Conservation (phyloP, 2,888 invertebrate genomes). For the Dasysyrphus albostriatus region DNA sequence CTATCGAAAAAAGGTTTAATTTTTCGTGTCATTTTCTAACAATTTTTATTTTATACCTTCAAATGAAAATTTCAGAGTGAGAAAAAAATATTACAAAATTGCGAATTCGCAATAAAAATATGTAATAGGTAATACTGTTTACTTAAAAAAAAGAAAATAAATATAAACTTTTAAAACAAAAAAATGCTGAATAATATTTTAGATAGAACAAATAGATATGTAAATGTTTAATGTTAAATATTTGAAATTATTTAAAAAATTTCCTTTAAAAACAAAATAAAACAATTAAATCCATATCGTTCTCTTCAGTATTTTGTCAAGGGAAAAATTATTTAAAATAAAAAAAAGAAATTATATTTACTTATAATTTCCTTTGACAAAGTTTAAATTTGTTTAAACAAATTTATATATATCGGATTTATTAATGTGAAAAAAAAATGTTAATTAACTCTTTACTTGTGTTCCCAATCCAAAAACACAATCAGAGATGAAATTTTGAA, state of each 20-base stretch:
- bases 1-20: background rate
- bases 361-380: background rate
- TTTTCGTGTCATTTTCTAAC: background rate
- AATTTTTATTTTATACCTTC: conserved; percentile 1
- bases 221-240: conserved; percentile 20
- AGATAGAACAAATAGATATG: conserved; percentile 42
- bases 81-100: conserved; percentile 25
- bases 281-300: background rate
- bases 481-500: background rate
- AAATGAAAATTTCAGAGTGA: conserved; percentile 57
- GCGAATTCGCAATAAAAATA: background rate
- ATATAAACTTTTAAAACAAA: background rate
- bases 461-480: background rate
- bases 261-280: background rate
- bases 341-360: background rate
- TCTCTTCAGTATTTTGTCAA: background rate
- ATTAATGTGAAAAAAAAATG: background rate
- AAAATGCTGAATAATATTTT: conserved; percentile 59
- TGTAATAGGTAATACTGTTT: background rate
- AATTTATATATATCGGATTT: background rate
- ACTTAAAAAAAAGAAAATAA: background rate
- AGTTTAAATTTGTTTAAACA: background rate
- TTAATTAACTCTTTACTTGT: background rate
- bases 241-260: no score
- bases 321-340: background rate